Evolutionary conservation across 1,140 invertebrate species (phyloP).

Genomic region (Sycobia sp.): DNA sequence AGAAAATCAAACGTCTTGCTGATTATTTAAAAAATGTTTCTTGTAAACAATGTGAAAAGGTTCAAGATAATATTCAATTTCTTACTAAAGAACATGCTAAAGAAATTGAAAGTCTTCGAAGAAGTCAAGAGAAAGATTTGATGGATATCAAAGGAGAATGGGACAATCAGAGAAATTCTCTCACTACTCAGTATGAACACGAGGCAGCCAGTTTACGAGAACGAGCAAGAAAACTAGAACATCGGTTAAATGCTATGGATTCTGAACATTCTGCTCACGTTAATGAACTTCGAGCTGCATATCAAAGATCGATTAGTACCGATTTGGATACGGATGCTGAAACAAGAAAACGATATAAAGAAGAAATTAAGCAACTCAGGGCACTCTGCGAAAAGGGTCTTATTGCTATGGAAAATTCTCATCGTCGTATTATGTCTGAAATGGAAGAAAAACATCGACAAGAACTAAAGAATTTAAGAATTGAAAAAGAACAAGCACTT

Average conservation of each 20-base stretch:
- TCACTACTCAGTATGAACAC: conserved; percentile 57
- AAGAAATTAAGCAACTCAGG: conserved; percentile 84
- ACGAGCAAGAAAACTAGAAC: conserved; percentile 70
- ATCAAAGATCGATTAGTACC: conserved; percentile 64
- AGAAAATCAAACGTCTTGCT: conserved; percentile 62
- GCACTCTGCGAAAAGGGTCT: conserved; percentile 85
- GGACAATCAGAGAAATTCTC: conserved; percentile 57
- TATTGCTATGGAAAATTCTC: conserved; percentile 85
- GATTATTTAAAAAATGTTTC: conserved; percentile 62
- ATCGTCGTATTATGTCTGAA: conserved; percentile 81
- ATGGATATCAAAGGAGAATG: conserved; percentile 59
- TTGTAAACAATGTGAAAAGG: conserved; percentile 66
- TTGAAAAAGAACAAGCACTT: conserved; percentile 86
- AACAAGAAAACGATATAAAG: conserved; percentile 78
- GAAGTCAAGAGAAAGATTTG: conserved; percentile 51
- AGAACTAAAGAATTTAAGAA: conserved; percentile 73
- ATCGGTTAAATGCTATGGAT: conserved; percentile 72
- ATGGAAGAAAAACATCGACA: conserved; percentile 83
- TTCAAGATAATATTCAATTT: conserved; percentile 59
- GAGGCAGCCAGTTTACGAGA: conserved; percentile 62
- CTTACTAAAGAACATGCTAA: conserved; percentile 52
- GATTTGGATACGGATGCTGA: conserved; percentile 67
- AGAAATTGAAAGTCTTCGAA: conserved; percentile 50
- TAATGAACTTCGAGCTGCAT: conserved; percentile 73
- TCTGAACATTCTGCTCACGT: conserved; percentile 79